Evolutionary conservation across 2,113 vertebrate species (phyloP).

Genomic region (Gorsachius goisagi): DNA sequence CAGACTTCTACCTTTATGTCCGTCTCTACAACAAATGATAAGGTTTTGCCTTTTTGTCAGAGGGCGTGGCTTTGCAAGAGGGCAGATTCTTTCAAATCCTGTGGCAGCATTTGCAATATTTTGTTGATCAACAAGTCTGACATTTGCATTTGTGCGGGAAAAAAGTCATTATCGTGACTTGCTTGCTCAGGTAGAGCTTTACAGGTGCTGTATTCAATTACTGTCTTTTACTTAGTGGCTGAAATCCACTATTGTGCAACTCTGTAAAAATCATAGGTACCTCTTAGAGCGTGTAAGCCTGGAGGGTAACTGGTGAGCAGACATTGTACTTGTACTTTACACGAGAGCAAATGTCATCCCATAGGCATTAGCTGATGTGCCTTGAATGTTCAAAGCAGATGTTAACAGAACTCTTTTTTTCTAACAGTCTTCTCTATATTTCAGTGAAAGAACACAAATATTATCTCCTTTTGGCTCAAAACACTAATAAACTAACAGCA

Average conservation of each 20-base stretch:
- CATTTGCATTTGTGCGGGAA: background rate
- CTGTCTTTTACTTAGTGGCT: background rate
- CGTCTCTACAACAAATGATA: background rate
- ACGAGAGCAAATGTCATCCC: background rate
- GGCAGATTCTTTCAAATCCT: background rate
- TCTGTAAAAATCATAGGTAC: background rate
- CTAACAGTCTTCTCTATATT: background rate
- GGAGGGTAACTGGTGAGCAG: background rate
- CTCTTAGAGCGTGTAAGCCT: background rate
- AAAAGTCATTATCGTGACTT: background rate
- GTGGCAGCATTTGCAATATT: background rate
- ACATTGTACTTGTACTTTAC: background rate
- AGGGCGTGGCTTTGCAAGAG: background rate
- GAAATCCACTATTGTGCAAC: background rate
- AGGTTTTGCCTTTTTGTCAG: background rate
- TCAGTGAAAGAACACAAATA: background rate
- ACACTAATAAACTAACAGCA: background rate
- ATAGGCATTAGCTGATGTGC: background rate
- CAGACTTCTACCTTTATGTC: background rate
- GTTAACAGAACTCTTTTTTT: background rate
- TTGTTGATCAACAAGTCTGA: background rate
- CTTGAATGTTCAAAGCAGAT: background rate
- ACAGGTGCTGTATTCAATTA: background rate
- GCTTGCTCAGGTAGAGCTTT: background rate
- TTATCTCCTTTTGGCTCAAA: background rate